These are phyloP conservation scores for Darevskia nairensis DNA, from an alignment of 2,797 vertebrate species.

Conservation along the genomic window DNA sequence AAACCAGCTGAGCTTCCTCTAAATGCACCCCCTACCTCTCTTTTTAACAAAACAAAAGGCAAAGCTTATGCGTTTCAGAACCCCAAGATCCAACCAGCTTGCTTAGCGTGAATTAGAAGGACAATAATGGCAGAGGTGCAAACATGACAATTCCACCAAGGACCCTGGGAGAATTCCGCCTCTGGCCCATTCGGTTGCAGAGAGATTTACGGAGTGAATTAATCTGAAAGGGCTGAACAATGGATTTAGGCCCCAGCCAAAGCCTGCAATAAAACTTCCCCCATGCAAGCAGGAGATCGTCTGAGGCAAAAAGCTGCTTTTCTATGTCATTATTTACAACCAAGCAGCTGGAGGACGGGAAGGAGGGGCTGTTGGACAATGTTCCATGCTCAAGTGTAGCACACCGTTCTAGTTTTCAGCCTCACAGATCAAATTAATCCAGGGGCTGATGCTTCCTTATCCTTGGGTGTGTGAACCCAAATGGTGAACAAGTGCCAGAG, in stretches of 20 bases:
- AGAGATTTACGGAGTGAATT: constrained; percentile 58
- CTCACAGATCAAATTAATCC: neutral
- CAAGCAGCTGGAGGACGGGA: constrained; percentile 55
- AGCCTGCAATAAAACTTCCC: constrained; percentile 51
- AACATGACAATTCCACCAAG: constrained; percentile 52
- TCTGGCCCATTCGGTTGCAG: constrained; percentile 22
- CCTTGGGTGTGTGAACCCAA: neutral
- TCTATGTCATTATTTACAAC: constrained; percentile 61
- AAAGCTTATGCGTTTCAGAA: neutral
- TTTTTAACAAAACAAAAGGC: neutral
- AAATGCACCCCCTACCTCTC: no score
- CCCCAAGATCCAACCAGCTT: constrained; percentile 11
- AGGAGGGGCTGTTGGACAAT: constrained; percentile 54
- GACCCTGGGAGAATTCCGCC: constrained; percentile 53
- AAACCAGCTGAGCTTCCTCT: neutral
- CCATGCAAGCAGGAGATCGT: constrained; percentile 35
- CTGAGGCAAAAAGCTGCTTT: constrained; percentile 18
- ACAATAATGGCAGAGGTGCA: constrained; percentile 57
- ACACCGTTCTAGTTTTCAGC: neutral
- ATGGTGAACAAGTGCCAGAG: neutral
- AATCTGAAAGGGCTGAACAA: constrained; percentile 61
- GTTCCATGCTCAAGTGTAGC: neutral
- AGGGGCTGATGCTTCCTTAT: neutral
- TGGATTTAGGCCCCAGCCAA: constrained; percentile 40
- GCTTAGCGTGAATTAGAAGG: constrained; percentile 13